These are phyloP conservation scores for Pogoniulus pusillus DNA, from an alignment of 2,797 vertebrate species.

Conservation along the genomic window DNA sequence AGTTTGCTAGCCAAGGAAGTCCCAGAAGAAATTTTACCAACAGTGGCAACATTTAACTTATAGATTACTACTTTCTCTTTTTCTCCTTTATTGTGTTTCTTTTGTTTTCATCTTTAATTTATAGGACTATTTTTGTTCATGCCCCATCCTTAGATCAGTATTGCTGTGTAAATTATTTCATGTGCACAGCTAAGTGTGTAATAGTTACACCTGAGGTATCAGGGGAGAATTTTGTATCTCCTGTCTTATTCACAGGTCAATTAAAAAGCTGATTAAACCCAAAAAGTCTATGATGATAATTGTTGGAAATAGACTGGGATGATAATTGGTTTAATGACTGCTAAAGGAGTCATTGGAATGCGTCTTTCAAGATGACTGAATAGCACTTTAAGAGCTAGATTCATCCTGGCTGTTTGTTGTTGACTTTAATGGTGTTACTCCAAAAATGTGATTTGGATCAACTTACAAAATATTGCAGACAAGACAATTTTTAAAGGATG, in stretches of 20 bases:
- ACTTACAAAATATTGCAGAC: constrained; percentile 31
- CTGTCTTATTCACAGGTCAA: constrained; percentile 63
- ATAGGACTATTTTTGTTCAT: background rate
- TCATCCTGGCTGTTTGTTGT: constrained; percentile 50
- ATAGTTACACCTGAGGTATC: constrained; percentile 53
- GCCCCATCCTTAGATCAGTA: background rate
- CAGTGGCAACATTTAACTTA: background rate
- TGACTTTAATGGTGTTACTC: constrained; percentile 53
- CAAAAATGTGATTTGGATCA: constrained; percentile 44
- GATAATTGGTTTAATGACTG: constrained; percentile 71
- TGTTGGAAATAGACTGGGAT: constrained; percentile 67
- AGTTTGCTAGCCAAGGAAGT: background rate
- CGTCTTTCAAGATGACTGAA: constrained; percentile 54
- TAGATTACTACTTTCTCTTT: background rate
- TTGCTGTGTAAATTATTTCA: constrained; percentile 4
- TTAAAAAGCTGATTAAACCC: constrained; percentile 66
- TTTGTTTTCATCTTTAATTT: background rate
- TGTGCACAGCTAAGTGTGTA: background rate
- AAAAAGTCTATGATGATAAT: constrained; percentile 66
- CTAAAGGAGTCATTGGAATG: constrained; percentile 62
- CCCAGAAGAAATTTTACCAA: background rate
- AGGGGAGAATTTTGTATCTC: constrained; percentile 42
- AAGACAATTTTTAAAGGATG: constrained; percentile 30
- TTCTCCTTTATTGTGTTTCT: background rate
- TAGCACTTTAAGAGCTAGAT: constrained; percentile 50